phyloP scores from a whole-genome alignment of 1,140 invertebrate genomes.

The Calliphora vicina region DNA sequence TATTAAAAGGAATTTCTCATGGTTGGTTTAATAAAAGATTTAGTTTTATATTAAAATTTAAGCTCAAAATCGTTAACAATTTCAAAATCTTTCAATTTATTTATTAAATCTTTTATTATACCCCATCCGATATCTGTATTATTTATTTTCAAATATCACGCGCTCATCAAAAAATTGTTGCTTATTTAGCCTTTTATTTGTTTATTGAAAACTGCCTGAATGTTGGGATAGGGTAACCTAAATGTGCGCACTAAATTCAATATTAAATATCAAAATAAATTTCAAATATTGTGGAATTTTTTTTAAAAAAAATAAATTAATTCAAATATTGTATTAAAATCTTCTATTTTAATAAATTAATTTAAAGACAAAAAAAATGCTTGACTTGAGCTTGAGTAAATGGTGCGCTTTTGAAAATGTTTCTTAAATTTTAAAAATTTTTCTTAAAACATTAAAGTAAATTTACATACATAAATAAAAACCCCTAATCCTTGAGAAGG shows the following conservation, averaged over 20 bases:
- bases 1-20: too few species aligned
- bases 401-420: conserved; percentile 22
- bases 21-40: too few species aligned
- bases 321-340: not conserved
- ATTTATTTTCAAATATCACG: conserved; percentile 34
- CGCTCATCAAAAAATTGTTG: conserved; percentile 55
- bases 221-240: conserved; percentile 96
- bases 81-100: too few species aligned
- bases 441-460: not conserved
- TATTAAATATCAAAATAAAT: too few species aligned
- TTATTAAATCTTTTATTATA: too few species aligned
- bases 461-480: conserved; percentile 5
- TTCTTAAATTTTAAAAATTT: not conserved
- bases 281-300: conserved; percentile 54
- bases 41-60: too few species aligned
- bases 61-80: too few species aligned
- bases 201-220: conserved; percentile 81
- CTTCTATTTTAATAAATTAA: conserved; percentile 29
- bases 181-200: conserved; percentile 45
- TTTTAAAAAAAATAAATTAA: conserved; percentile 36
- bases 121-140: too few species aligned
- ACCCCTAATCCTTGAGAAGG: conserved; percentile 18
- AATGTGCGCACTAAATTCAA: conserved; percentile 46
- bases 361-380: conserved; percentile 35
- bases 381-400: conserved; percentile 43